phyloP scores from a whole-genome alignment of 2,797 vertebrate genomes.

The Semaprochilodus insignis region DNA sequence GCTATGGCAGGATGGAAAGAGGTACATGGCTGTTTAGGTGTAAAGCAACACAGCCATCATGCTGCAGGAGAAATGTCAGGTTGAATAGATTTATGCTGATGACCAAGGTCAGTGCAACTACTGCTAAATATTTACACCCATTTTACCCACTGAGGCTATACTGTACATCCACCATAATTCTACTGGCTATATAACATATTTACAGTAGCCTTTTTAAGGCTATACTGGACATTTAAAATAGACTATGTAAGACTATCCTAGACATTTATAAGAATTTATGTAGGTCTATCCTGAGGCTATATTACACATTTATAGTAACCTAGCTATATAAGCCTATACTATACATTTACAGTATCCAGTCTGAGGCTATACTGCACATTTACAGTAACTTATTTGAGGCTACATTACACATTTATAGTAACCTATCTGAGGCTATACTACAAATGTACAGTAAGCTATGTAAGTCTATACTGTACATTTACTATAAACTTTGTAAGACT shows the following conservation, averaged over 20 bases:
- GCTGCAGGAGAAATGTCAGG: constrained; percentile 20
- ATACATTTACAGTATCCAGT: too few species aligned
- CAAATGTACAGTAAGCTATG: too few species aligned
- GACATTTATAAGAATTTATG: neutral
- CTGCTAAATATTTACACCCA: neutral
- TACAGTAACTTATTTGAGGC: neutral
- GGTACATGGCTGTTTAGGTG: constrained; percentile 4
- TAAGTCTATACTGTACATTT: neutral
- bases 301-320: neutral
- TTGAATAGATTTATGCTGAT: constrained; percentile 17
- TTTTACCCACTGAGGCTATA: too few species aligned
- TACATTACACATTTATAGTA: too few species aligned
- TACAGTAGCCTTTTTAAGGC: neutral
- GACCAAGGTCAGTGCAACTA: neutral
- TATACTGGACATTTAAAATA: neutral
- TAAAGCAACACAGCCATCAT: constrained; percentile 7
- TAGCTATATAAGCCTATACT: neutral
- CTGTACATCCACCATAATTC: neutral
- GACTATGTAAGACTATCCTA: neutral
- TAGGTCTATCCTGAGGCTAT: neutral
- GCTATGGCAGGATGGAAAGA: constrained; percentile 20
- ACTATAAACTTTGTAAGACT: neutral
- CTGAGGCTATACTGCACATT: neutral
- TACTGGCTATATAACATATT: neutral
- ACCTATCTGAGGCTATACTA: neutral